Evolutionary conservation across 1,140 invertebrate species (phyloP).

Genomic region (Drosophila navojoa): DNA sequence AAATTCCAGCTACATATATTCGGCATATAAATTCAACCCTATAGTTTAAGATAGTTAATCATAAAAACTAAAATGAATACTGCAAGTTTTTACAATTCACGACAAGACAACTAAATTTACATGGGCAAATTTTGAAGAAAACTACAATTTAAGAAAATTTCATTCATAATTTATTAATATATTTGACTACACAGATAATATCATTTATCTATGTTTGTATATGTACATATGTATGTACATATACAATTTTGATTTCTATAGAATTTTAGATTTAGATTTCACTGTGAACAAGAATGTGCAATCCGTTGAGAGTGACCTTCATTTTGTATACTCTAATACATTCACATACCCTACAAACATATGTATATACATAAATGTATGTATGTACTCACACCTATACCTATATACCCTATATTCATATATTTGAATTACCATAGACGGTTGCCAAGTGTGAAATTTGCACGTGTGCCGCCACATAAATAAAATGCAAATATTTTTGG

Average conservation of each 20-base stretch:
- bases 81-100: too few species aligned
- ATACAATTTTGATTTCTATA: neutral
- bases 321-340: neutral
- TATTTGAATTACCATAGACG: neutral
- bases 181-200: too few species aligned
- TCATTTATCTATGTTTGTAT: too few species aligned
- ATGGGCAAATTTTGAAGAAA: too few species aligned
- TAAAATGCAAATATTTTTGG: conserved; percentile 7
- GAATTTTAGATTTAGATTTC: neutral
- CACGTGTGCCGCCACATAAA: conserved; percentile 10
- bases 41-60: too few species aligned
- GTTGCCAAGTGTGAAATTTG: conserved; percentile 12
- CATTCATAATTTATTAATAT: too few species aligned
- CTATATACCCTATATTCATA: neutral
- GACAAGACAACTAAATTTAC: too few species aligned
- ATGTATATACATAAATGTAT: neutral
- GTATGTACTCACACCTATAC: neutral
- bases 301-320: neutral
- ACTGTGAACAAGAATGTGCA: neutral
- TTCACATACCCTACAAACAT: neutral
- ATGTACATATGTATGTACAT: neutral
- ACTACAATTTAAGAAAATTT: too few species aligned
- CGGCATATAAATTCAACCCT: too few species aligned
- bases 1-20: too few species aligned
- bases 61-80: too few species aligned